A percentile compares a stretch with the other conserved stretches of the same genome.
Conservation (phyloP, 2,888 invertebrate genomes). For the Mamestra brassicae region DNA sequence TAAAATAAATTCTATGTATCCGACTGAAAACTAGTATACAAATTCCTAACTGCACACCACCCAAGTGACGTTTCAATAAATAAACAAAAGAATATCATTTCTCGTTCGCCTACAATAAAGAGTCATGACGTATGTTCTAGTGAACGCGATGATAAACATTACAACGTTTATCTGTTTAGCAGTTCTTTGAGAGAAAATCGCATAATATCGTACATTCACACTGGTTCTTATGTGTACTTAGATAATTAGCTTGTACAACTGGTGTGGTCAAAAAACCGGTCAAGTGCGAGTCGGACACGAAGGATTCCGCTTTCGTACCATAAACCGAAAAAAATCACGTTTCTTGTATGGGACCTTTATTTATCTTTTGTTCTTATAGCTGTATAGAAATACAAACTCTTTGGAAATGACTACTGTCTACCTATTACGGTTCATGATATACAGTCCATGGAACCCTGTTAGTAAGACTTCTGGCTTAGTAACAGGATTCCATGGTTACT, state of each 20-base stretch:
- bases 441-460: too few species aligned
- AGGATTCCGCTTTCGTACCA: too few species aligned
- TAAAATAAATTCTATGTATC: neutral
- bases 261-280: too few species aligned
- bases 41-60: constrained; percentile 54
- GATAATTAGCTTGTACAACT: neutral
- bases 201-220: constrained; percentile 16
- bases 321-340: too few species aligned
- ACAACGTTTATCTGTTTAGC: constrained; percentile 13
- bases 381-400: too few species aligned
- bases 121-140: constrained; percentile 39
- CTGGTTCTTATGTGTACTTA: neutral
- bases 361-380: too few species aligned
- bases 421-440: too few species aligned
- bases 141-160: constrained; percentile 38
- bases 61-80: constrained; percentile 20
- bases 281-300: neutral
- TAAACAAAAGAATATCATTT: constrained; percentile 41
- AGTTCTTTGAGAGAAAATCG: constrained; percentile 20
- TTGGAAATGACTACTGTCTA: too few species aligned
- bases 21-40: constrained; percentile 6
- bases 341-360: too few species aligned
- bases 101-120: constrained; percentile 19
- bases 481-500: too few species aligned
- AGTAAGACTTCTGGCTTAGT: too few species aligned